Percentiles rank a stretch among this genome's conserved stretches.
Evolutionary conservation across 1,140 invertebrate genomes (phyloP).

Genomic region (Drosophila willistoni): DNA sequence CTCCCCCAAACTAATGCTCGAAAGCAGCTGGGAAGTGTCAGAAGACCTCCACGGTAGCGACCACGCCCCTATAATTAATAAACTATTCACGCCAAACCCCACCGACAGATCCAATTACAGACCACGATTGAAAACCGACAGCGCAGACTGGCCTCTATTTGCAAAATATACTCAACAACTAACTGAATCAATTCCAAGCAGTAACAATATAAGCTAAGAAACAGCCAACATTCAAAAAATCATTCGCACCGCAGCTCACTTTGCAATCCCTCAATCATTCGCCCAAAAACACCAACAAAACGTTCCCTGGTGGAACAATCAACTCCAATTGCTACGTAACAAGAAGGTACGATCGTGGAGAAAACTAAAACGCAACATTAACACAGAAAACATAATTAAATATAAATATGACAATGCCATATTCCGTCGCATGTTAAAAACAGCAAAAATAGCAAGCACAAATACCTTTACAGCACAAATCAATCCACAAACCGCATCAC

Average conservation of each 20-base stretch:
- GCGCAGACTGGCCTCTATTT: conserved; percentile 28
- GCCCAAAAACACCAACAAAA: conserved; percentile 6
- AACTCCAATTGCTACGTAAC: conserved; percentile 4
- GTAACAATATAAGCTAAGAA: conserved; percentile 25
- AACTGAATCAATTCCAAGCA: conserved; percentile 14
- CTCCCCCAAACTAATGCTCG: conserved; percentile 26
- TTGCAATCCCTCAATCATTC: conserved; percentile 7
- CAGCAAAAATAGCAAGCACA: conserved; percentile 13
- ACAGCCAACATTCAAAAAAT: conserved; percentile 19
- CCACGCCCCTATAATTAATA: conserved; percentile 27
- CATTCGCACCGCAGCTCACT: conserved; percentile 8
- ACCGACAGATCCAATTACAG: no score
- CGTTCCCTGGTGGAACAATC: conserved; percentile 28
- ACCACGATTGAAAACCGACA: conserved; percentile 7
- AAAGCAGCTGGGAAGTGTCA: conserved; percentile 33
- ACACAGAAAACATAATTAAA: conserved; percentile 22
- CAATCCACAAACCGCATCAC: conserved; percentile 18
- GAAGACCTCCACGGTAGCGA: conserved; percentile 31
- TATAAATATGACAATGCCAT: conserved; percentile 14
- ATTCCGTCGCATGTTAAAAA: conserved; percentile 21
- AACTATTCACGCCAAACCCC: conserved; percentile 23
- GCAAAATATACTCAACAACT: conserved; percentile 12
- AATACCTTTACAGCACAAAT: conserved; percentile 30
- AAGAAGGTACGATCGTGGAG: conserved; percentile 14
- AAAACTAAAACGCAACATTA: conserved; percentile 15